phyloP scores from a whole-genome alignment of 2,113 vertebrate species.

The Gnathonemus longibarbis region DNA sequence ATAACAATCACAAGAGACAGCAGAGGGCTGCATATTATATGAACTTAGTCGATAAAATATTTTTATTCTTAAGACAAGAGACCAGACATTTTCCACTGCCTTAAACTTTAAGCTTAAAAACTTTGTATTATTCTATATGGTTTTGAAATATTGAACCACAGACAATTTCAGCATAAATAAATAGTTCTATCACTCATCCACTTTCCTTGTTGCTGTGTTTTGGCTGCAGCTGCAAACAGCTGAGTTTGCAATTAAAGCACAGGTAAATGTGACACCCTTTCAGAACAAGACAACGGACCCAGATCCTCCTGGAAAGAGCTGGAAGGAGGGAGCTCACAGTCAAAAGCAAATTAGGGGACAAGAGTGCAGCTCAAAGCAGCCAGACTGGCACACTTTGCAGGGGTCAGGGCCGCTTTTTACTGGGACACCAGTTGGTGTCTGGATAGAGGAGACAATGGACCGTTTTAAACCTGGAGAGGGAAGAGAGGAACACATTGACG shows the following conservation, averaged over 20 bases:
- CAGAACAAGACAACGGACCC: background rate
- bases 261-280: background rate
- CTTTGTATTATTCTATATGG: background rate
- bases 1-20: background rate
- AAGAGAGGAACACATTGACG: background rate
- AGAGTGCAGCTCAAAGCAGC: background rate
- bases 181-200: constrained; percentile 15
- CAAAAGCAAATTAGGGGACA: background rate
- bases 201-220: background rate
- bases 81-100: background rate
- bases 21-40: background rate
- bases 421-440: constrained; percentile 82
- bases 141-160: background rate
- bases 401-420: constrained; percentile 31
- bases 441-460: constrained; percentile 90
- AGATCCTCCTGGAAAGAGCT: background rate
- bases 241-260: background rate
- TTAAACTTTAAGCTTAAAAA: background rate
- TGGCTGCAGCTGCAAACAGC: background rate
- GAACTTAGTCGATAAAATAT: background rate
- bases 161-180: background rate
- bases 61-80: background rate
- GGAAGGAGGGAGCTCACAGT: background rate
- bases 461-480: constrained; percentile 75
- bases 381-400: constrained; percentile 9